phyloP scores from a whole-genome alignment of 2,888 invertebrate genomes.

The Lydus trimaculatus region DNA sequence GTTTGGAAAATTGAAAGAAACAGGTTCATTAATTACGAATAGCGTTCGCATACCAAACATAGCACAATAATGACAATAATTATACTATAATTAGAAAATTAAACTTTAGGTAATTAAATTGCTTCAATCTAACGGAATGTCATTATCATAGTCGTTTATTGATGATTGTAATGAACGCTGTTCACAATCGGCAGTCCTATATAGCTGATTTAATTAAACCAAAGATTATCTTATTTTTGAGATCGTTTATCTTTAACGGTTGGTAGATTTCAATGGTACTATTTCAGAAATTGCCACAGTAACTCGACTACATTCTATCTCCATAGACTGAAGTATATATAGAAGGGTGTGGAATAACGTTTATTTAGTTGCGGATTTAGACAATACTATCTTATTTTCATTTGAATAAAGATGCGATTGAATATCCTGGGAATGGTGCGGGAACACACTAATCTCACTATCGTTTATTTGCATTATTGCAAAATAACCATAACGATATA shows the following conservation, averaged over 20 bases:
- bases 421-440: too few relatives aligned
- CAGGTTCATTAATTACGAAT: constrained; percentile 36
- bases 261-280: constrained; percentile 33
- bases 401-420: neutral
- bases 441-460: neutral
- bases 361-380: constrained; percentile 11
- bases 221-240: constrained; percentile 47
- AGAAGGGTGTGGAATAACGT: constrained; percentile 12
- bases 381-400: neutral
- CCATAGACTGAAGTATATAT: neutral
- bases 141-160: constrained; percentile 50
- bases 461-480: neutral
- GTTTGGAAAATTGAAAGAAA: constrained; percentile 18
- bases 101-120: constrained; percentile 51
- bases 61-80: constrained; percentile 49
- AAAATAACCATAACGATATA: too few relatives aligned
- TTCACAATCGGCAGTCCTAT: constrained; percentile 41
- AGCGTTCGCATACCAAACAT: constrained; percentile 39
- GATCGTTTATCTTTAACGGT: constrained; percentile 45
- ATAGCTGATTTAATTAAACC: constrained; percentile 49
- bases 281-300: constrained; percentile 19
- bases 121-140: constrained; percentile 47
- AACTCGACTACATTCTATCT: neutral
- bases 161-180: constrained; percentile 44
- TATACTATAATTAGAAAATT: constrained; percentile 52